Conservation (phyloP, 1,140 invertebrate genomes). For the Drosophila pseudoananassae region DNA sequence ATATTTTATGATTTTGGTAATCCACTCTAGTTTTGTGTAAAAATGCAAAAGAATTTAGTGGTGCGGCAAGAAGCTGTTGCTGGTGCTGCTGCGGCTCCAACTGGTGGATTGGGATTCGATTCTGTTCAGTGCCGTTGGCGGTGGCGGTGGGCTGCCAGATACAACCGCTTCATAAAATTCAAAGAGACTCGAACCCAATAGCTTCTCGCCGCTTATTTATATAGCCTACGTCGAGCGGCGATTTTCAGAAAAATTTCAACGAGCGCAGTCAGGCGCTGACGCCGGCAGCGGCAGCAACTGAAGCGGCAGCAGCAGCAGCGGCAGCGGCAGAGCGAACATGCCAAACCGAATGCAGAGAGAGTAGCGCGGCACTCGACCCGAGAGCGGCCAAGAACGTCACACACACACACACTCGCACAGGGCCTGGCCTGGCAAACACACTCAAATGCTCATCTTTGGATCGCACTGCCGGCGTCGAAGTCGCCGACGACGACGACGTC, state of each 20-base stretch:
- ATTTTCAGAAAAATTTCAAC: conserved; percentile 71
- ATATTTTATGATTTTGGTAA: conserved; percentile 46
- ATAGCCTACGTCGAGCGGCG: conserved; percentile 83
- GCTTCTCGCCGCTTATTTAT: conserved; percentile 84
- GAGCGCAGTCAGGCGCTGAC: conserved; percentile 50
- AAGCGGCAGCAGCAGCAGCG: conserved; percentile 15
- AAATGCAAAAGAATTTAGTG: conserved; percentile 45
- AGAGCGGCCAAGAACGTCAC: conserved; percentile 51
- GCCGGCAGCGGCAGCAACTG: conserved; percentile 25
- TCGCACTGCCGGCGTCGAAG: conserved; percentile 44
- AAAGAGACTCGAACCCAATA: conserved; percentile 84
- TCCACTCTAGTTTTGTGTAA: conserved; percentile 58
- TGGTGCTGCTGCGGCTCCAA: conserved; percentile 37
- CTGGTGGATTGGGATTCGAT: conserved; percentile 14
- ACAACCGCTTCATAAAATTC: conserved; percentile 84
- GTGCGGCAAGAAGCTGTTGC: conserved; percentile 35
- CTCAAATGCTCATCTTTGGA: conserved; percentile 66
- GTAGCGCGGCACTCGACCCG: conserved; percentile 17
- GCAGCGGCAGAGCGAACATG: conserved; percentile 16
- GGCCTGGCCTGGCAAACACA: conserved; percentile 27
- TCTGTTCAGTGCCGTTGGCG: background rate
- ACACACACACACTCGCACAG: conserved; percentile 53
- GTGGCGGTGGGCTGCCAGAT: conserved; percentile 66
- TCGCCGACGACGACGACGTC: conserved; percentile 17
- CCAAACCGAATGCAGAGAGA: conserved; percentile 12